Evolutionary conservation across 2,113 vertebrate genomes (phyloP).

Genomic region (Corythaixoides concolor): DNA sequence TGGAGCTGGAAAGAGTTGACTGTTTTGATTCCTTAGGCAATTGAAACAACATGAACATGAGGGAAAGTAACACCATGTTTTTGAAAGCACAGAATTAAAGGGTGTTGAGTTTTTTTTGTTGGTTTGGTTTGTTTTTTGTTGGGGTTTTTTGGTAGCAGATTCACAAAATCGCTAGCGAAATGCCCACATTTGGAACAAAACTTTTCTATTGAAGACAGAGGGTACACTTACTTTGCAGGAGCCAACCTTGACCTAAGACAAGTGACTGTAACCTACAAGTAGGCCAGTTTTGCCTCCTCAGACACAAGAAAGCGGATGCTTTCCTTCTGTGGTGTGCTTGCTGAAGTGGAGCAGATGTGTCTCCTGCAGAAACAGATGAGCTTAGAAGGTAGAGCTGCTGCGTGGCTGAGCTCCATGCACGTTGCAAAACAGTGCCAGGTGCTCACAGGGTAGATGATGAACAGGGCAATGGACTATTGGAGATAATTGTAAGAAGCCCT

Average conservation of each 20-base stretch:
- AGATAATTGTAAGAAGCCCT: accelerated
- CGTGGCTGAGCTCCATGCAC: accelerated
- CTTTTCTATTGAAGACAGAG: neutral
- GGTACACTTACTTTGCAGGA: neutral
- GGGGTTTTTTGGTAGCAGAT: neutral
- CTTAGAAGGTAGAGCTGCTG: neutral
- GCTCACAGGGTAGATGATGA: neutral
- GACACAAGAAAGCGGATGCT: neutral
- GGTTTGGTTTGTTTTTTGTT: neutral
- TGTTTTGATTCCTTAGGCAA: neutral
- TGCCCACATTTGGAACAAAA: neutral
- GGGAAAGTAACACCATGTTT: neutral
- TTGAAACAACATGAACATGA: neutral
- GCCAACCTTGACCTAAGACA: neutral
- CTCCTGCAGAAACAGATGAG: neutral
- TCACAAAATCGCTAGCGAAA: neutral
- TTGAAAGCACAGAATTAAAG: neutral
- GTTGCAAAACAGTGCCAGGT: neutral
- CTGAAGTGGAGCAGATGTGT: neutral
- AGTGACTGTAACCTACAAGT: neutral
- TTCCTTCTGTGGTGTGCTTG: neutral
- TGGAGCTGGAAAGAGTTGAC: neutral
- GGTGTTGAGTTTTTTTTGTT: too few relatives aligned
- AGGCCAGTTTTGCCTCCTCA: neutral
- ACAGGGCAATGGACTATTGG: neutral